Percentiles rank a stretch among this genome's conserved stretches.
These are phyloP conservation scores for Patiria miniata DNA, from an alignment of 35 echinoderm and acorn worm species.

Conservation along the genomic window DNA sequence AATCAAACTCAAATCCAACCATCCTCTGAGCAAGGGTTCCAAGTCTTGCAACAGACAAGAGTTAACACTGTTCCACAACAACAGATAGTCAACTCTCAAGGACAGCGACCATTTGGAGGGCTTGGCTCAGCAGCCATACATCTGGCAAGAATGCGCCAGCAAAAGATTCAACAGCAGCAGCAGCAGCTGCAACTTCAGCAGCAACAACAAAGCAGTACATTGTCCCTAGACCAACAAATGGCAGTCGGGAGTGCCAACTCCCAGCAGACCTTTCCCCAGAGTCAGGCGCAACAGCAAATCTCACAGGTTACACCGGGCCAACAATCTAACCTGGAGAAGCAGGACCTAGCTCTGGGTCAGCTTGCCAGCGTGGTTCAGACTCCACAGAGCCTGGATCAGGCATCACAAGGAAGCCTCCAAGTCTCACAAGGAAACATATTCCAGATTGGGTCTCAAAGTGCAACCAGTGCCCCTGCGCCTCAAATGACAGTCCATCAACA, in stretches of 20 bases:
- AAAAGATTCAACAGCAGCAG: background rate
- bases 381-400: background rate
- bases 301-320: background rate
- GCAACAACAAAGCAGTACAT: constrained; percentile 6
- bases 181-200: background rate
- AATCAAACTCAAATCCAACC: background rate
- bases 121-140: constrained; percentile 1
- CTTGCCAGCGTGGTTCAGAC: background rate
- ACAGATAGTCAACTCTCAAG: background rate
- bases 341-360: background rate
- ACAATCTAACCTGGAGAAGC: background rate
- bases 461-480: background rate
- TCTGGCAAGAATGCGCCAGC: constrained; percentile 17
- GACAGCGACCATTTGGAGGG: background rate
- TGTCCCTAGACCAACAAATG: background rate
- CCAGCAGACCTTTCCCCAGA: background rate
- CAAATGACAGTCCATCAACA: constrained; percentile 6
- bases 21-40: background rate
- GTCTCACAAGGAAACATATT: background rate
- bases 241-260: background rate
- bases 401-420: background rate
- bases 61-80: background rate
- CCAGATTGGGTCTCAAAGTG: background rate
- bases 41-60: background rate
- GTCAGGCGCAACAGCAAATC: background rate